Evolutionary conservation across 2,888 invertebrate species (phyloP).

Genomic region (Cheilosia grossa): DNA sequence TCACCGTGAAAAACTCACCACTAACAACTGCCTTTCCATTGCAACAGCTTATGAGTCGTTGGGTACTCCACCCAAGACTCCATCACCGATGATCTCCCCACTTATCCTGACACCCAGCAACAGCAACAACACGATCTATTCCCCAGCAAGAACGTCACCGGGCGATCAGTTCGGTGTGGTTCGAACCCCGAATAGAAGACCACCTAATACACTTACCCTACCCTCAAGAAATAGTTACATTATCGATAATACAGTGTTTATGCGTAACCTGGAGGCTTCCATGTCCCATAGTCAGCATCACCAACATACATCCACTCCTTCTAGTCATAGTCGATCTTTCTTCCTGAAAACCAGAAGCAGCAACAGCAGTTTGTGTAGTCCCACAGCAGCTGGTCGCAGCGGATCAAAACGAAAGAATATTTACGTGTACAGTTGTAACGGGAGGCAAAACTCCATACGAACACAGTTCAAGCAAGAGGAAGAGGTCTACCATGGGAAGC

Average conservation of each 20-base stretch:
- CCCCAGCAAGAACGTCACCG: constrained; percentile 41
- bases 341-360: constrained; percentile 35
- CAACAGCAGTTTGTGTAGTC: constrained; percentile 47
- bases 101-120: constrained; percentile 63
- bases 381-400: constrained; percentile 44
- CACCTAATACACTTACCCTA: constrained; percentile 74
- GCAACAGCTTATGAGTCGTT: constrained; percentile 76
- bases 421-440: constrained; percentile 33
- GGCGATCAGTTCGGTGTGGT: constrained; percentile 63
- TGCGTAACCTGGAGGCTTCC: constrained; percentile 70
- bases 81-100: constrained; percentile 76
- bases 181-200: constrained; percentile 73
- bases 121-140: constrained; percentile 48
- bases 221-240: constrained; percentile 48
- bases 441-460: constrained; percentile 55
- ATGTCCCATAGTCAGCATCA: constrained; percentile 45
- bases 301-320: constrained; percentile 8
- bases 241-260: constrained; percentile 69
- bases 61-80: constrained; percentile 75
- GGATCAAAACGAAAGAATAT: constrained; percentile 62
- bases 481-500: constrained; percentile 80
- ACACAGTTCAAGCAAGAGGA: constrained; percentile 66
- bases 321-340: constrained; percentile 43
- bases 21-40: background rate
- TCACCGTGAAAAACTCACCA: background rate